These are phyloP conservation scores for Nerophis lumbriciformis DNA, from an alignment of 2,113 vertebrate species.

Conservation along the genomic window DNA sequence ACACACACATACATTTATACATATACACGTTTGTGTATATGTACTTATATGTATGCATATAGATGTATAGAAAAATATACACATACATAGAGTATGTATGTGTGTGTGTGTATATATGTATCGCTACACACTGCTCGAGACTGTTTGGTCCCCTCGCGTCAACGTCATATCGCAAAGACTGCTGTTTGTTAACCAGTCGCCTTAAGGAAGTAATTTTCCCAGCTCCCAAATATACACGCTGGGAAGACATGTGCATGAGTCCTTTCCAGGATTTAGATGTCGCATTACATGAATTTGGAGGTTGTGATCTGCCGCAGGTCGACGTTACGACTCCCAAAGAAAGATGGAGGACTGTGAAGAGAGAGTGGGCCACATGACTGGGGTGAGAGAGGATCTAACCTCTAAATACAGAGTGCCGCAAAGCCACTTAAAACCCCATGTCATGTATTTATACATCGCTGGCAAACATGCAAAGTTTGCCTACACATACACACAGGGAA, in stretches of 20 bases:
- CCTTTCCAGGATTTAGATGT: neutral
- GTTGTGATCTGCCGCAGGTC: neutral
- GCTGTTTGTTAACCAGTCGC: neutral
- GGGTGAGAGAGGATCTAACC: conserved; percentile 50
- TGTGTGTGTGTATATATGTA: too few relatives aligned
- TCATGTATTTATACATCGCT: conserved; percentile 62
- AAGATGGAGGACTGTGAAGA: conserved; percentile 17
- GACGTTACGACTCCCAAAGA: conserved; percentile 16
- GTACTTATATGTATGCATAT: too few relatives aligned
- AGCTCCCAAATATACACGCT: neutral
- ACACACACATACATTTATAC: too few relatives aligned
- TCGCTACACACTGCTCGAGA: too few relatives aligned
- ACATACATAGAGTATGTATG: too few relatives aligned
- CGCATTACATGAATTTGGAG: neutral
- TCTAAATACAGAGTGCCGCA: conserved; percentile 67
- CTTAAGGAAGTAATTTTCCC: conserved; percentile 6
- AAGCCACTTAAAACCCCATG: conserved; percentile 71
- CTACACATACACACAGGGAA: conserved; percentile 11
- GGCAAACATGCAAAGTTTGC: conserved; percentile 26
- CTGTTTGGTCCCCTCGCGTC: neutral
- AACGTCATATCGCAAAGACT: too few relatives aligned
- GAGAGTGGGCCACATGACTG: conserved; percentile 61
- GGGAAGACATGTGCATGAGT: neutral
- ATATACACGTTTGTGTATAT: too few relatives aligned
- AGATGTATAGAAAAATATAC: too few relatives aligned